Evolutionary conservation across 1,140 invertebrate genomes (phyloP).

Genomic region (Eriocheir sinensis): DNA sequence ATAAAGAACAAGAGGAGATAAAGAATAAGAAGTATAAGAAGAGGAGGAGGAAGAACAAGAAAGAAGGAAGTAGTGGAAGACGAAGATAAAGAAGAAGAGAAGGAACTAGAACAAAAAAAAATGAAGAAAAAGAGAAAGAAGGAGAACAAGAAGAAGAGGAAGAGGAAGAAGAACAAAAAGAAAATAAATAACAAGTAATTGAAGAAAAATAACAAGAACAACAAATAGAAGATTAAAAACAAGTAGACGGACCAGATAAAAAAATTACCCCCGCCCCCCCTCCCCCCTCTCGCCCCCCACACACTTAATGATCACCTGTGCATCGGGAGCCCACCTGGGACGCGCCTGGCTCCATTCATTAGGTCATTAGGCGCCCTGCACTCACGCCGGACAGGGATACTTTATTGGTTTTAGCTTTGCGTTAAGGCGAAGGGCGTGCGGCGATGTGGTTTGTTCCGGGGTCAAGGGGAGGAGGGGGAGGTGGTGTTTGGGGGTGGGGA

Average conservation of each 20-base stretch:
- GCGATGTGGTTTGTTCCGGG: neutral
- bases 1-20: neutral
- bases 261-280: neutral
- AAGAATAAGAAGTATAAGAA: neutral
- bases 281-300: slow-evolving; percentile 1
- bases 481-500: neutral
- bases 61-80: neutral
- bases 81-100: neutral
- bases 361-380: neutral
- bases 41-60: neutral
- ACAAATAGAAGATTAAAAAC: neutral
- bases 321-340: neutral
- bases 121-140: neutral
- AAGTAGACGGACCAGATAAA: neutral
- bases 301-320: neutral
- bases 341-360: neutral
- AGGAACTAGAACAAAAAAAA: neutral
- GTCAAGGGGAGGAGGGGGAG: neutral
- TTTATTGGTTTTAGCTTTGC: neutral
- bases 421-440: neutral
- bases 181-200: neutral
- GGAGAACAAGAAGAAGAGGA: neutral
- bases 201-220: neutral
- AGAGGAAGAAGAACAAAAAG: neutral
- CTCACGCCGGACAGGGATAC: neutral